Evolutionary conservation across 2,797 vertebrate genomes (phyloP), one percentile per base, ranked within the genome.

Genomic region (Anguilla marmorata): DNA sequence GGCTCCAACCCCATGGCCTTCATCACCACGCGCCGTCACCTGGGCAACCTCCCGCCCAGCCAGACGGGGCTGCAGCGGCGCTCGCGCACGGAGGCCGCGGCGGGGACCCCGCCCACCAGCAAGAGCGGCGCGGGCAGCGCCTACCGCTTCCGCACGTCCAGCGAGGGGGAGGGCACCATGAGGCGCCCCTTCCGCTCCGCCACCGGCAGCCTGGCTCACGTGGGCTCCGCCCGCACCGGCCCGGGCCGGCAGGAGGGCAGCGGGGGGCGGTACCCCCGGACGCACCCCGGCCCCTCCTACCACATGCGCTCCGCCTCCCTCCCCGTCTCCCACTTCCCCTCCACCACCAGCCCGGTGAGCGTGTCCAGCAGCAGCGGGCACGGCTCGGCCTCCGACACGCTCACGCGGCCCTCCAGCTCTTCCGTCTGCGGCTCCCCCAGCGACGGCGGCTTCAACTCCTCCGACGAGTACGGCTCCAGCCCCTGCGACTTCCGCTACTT

Each of bases 21-120:
- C 91, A 96, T 97, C 90, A 96, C 95, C 89, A 93, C 96, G n/a
- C 96, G 97, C 90, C 96, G 97, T 88, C 96, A 97, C 90, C 92
- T 96, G 87, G 96, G 95, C 88, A 94, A 96, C 91, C 92, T 96
- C 74, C 96, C 96, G 0, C 95, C 96, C 0, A 96, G 96, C 90
- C 96, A 96, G 86, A 94, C 96, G 0, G 97, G 97, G 89, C 93
- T 97, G 90, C 95, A 96, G 88, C 94, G 97, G 88, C 94, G 95
- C 85, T 94, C 96, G 41, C 95, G 96, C 90, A 96, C 96, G 0
- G 96, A 97, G 93, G 96, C 93, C 0, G 72, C 95, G 90, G 94
- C 91, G 0, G 94, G 94, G 66, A 94, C 85, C 89, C 94, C 95
- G 9, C 94, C 95, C 1, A 91, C 94, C 41, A 94, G 94, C 80